Base-by-base conservation (phyloP, 2,797 vertebrate species). In the Microctenopoma stevenorrisi region DNA sequence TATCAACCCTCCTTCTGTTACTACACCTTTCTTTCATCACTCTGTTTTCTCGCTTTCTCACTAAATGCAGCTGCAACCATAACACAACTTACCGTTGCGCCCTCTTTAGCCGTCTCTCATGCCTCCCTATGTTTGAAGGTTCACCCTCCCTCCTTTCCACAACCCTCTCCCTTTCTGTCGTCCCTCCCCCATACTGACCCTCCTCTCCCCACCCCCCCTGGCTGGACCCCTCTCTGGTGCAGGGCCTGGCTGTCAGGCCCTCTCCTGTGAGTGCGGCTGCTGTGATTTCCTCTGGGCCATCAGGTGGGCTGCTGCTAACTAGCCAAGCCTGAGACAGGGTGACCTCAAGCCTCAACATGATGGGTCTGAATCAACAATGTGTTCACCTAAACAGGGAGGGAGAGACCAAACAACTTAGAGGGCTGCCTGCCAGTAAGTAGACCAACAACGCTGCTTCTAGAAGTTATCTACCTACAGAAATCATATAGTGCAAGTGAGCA, bases 301-400 rank as follows among this genome's bases (percentile, higher is more conserved):
- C 93, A 93, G 92, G 93, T 95, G 93, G 94, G 92, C 93, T 93
- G 93, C 93, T 94, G 94, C 93, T 95, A 95, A 94, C 94, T 94
- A 94, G 93, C 93, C 94, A 94, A 93, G 94, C 94, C 94, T 94
- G 93, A 94, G 93, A 95, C 94, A 95, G 93, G 94, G 93, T 94
- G 92, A 94, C 93, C 93, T 94, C 91, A 94, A 94, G 91, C 93
- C 93, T 94, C 93, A 93, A 94, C 92, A 94, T 93, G 91, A 94
- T 93, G 93, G 91, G 91, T 93, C 90, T 92, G 94, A 94, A 95
- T 95, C 93, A 94, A 94, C 93, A 95, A 95, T 94, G 92, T 94
- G 92, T 93, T 94, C 89, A 84, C 91, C 87, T 93, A 93, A 93
- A 92, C 89, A 93, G 87, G 92, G 89, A 90, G 89, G 82, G 90